Base-by-base conservation (phyloP, 1,140 invertebrate genomes). In the Chymomyza costata region DNA sequence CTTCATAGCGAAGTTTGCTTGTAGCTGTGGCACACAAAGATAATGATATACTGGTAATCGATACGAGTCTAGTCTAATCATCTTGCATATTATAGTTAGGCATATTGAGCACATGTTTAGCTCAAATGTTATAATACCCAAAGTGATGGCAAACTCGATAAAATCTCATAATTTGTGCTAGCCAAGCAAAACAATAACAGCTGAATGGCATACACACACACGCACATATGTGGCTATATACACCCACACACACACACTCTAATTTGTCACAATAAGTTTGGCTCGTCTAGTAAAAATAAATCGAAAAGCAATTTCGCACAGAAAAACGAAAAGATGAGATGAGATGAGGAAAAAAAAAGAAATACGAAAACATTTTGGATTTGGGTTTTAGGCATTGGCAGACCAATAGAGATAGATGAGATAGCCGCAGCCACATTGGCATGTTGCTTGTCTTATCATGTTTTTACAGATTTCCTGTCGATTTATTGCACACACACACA, bases 381-480 rank as follows among this genome's bases (percentile, higher is more conserved):
- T 70, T 65, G 71, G 53, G 71, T 66, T 71, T 76, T 65, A 50
- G 52, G 62, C 48, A 25, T 25, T 8, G 21, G 48, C 15, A 46
- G 28, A 14, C 37, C 50, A 51, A 55, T 55, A 61, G 53, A 61
- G 58, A 61, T 61, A 61, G 37, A 61, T n/a, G 52, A 61, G 55
- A 56, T 56, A 61, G 55, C 46, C 46, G 71, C 78, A 71, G 71
- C 71, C 71, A 71, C 71, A 76, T 78, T 78, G 71, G 71, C 62
- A 80, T 78, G 71, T 78, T 68, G 71, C 71, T 78, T 68, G 73
- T 80, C 73, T 80, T 80, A 80, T 80, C 73, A 68, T 80, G 73
- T 80, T 80, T 80, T 80, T 80, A 68, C 73, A 80, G 73, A 80
- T 80, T 80, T 80, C 74, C 73, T 80, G 73, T 80, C 73, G 65